phyloP scores from a whole-genome alignment of 1,140 invertebrate species.

The Schlechtendalia chinensis region DNA sequence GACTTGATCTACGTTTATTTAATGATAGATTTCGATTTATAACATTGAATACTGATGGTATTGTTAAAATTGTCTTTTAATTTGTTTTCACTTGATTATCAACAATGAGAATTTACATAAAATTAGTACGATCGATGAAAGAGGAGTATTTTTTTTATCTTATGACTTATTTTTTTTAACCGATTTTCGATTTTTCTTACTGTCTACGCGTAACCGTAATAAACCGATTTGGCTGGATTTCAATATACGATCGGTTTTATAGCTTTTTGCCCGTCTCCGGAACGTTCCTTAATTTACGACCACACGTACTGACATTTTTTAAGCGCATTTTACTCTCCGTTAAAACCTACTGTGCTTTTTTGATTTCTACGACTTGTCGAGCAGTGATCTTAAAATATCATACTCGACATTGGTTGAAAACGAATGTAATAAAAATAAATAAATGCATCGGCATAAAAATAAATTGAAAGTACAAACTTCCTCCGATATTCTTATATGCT shows the following conservation, averaged over 20 bases:
- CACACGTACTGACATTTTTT: conserved; percentile 21
- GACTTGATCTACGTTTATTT: too few species aligned
- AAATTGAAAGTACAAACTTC: neutral
- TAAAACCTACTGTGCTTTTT: conserved; percentile 12
- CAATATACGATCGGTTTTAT: conserved; percentile 48
- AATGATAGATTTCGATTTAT: too few species aligned
- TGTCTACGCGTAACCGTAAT: conserved; percentile 6
- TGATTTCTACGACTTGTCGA: conserved; percentile 23
- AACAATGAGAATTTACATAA: neutral
- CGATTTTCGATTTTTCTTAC: conserved; percentile 19
- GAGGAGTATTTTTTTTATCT: neutral
- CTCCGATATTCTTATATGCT: neutral
- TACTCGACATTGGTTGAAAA: neutral
- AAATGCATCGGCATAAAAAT: conserved; percentile 14
- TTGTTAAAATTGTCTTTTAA: too few species aligned
- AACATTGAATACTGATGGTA: too few species aligned
- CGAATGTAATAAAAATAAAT: conserved; percentile 9
- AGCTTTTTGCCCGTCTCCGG: neutral
- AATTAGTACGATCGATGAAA: too few species aligned
- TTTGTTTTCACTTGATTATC: neutral
- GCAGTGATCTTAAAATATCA: conserved; percentile 17
- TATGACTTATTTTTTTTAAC: conserved; percentile 23
- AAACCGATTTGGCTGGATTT: conserved; percentile 47
- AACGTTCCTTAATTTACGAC: conserved; percentile 41
- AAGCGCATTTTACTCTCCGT: conserved; percentile 3